Conservation (phyloP, 53 echinoderm and acorn worm genomes). For the Mesocentrotus franciscanus region DNA sequence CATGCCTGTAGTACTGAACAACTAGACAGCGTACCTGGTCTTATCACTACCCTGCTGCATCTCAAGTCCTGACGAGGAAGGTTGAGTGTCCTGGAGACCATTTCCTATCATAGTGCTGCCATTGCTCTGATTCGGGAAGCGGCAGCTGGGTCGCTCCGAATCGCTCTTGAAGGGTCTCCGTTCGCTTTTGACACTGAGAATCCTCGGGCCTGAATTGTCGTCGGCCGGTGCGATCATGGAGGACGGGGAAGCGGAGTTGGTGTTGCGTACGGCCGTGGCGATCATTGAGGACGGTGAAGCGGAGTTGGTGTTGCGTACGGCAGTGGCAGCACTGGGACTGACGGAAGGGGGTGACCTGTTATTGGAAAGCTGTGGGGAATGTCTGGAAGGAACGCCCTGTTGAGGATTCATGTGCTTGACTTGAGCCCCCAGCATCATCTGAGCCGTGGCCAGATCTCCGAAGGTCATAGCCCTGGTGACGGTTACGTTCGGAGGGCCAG, state of each 20-base stretch:
- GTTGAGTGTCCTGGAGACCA: constrained; percentile 62
- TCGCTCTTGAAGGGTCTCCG: constrained; percentile 24
- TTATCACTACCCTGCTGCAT: constrained; percentile 66
- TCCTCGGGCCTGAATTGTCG: constrained; percentile 44
- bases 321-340: background rate
- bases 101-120: constrained; percentile 4
- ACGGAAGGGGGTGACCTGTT: background rate
- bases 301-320: background rate
- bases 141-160: constrained; percentile 50
- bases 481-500: constrained; percentile 57
- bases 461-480: constrained; percentile 39
- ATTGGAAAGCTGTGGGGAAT: background rate
- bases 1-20: background rate
- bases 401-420: background rate
- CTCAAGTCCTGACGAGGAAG: constrained; percentile 55
- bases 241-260: constrained; percentile 53
- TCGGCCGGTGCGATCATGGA: background rate
- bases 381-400: constrained; percentile 4
- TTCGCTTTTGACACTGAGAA: constrained; percentile 59
- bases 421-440: background rate
- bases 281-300: background rate
- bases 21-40: constrained; percentile 19
- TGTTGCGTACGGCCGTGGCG: background rate
- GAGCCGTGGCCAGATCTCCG: constrained; percentile 58
- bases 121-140: constrained; percentile 38